phyloP scores from a whole-genome alignment of 2,888 invertebrate genomes.

The Tipula vernalis region DNA sequence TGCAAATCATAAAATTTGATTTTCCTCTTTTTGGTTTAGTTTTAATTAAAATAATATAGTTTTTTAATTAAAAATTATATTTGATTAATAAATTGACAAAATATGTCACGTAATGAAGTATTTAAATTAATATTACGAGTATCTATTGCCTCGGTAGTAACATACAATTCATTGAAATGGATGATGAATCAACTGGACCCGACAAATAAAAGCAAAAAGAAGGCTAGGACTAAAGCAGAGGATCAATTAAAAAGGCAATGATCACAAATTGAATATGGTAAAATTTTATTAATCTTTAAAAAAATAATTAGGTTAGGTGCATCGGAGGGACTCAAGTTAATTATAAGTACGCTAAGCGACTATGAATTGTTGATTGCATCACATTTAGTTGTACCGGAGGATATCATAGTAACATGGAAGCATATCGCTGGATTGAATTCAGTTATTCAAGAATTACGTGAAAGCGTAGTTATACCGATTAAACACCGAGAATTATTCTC shows the following conservation, averaged over 20 bases:
- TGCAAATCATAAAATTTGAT: neutral
- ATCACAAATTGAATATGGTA: neutral
- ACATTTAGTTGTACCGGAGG: slow-evolving; percentile 81
- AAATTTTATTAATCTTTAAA: slow-evolving; percentile 16
- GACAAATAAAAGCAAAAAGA: slow-evolving; percentile 77
- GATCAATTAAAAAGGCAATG: slow-evolving; percentile 60
- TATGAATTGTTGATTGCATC: slow-evolving; percentile 95
- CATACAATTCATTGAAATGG: slow-evolving; percentile 84
- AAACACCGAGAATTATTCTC: slow-evolving; percentile 71
- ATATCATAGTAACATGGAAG: slow-evolving; percentile 57
- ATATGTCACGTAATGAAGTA: slow-evolving; percentile 49
- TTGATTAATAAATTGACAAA: neutral
- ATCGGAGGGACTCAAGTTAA: slow-evolving; percentile 44
- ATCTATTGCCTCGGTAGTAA: slow-evolving; percentile 68
- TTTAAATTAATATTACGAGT: slow-evolving; percentile 62
- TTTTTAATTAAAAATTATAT: neutral
- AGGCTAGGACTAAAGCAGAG: slow-evolving; percentile 70
- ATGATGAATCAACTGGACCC: slow-evolving; percentile 86
- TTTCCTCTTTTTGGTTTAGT: neutral
- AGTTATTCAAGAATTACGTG: slow-evolving; percentile 77
- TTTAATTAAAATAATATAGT: neutral
- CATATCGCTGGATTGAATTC: slow-evolving; percentile 86
- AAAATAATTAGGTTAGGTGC: slow-evolving; percentile 41
- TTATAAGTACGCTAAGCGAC: slow-evolving; percentile 63
- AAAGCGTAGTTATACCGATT: slow-evolving; percentile 90